Evolutionary conservation across 2,113 vertebrate genomes (phyloP).

Genomic region (Heterotis niloticus): DNA sequence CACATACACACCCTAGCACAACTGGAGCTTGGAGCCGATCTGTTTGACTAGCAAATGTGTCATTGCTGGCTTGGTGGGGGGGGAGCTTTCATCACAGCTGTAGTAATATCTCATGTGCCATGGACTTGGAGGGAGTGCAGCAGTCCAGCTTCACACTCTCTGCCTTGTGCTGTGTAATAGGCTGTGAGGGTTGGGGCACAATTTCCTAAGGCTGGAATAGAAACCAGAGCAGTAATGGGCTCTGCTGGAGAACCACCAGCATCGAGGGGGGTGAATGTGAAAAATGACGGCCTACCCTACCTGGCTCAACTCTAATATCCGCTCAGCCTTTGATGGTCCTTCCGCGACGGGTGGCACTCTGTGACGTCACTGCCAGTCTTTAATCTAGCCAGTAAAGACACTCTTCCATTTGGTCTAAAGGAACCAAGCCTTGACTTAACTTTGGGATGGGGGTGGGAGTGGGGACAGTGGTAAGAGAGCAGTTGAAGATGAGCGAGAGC

Average conservation of each 20-base stretch:
- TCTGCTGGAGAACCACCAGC: neutral
- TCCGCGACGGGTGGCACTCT: slow-evolving; percentile 2
- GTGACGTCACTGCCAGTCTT: slow-evolving; percentile 9
- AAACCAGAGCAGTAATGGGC: neutral
- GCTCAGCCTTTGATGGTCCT: slow-evolving; percentile 8
- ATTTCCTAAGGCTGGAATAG: neutral
- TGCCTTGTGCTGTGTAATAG: neutral
- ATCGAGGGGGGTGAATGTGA: neutral
- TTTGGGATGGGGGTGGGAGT: neutral
- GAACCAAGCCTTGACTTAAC: slow-evolving; percentile 16
- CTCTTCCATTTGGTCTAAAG: slow-evolving; percentile 17
- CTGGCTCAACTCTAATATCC: slow-evolving; percentile 2
- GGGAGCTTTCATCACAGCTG: slow-evolving; percentile 20
- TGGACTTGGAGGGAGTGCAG: neutral
- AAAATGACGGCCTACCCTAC: neutral
- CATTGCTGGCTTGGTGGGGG: slow-evolving; percentile 13
- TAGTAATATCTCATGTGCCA: neutral
- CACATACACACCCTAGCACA: neutral
- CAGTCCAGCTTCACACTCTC: neutral
- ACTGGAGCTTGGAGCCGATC: neutral
- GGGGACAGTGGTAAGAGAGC: neutral
- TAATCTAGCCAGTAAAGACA: slow-evolving; percentile 19
- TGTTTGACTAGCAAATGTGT: slow-evolving; percentile 4
- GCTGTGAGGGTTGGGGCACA: neutral
- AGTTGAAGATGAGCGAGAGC: neutral